Base-by-base conservation (phyloP, 2,113 vertebrate species). In the Podilymbus podiceps region DNA sequence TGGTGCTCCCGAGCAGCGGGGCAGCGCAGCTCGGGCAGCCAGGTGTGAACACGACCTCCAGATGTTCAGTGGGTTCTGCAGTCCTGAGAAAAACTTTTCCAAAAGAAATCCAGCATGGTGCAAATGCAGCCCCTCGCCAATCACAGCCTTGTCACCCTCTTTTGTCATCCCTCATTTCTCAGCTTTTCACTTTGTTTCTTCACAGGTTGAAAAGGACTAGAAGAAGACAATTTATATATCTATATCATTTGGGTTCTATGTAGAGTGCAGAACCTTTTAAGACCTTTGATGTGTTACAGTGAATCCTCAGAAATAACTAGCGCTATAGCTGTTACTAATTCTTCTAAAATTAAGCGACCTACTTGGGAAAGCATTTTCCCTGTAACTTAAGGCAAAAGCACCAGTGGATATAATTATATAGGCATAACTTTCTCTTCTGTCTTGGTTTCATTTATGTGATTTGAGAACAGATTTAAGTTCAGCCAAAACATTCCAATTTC, bases 311-410 rank as follows among this genome's bases (percentile, higher is more conserved):
- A 64, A 93, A 93, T 62, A 95, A 92, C 58, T 19, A 56, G 31
- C 63, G 44, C 87, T 76, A 89, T 76, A 89, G 24, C 33, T 95
- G 56, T 78, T 90, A 78, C 16, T 77, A 95, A 88, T 96, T 94
- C 60, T 64, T 75, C 77, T 85, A 83, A 88, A 95, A 95, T 91
- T 82, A 94, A 96, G 78, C 25, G 6, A 85, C 30, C 58, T 69
- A 79, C 66, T 85, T 94, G 81, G 31, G 28, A 96, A 96, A 91
- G 66, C 35, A 55, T 89, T 93, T 85, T 79, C 74, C n/a, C 35
- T 73, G 56, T 88, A 94, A 96, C 67, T 91, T 82, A 75, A 91
- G 69, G 24, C 62, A 89, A 60, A 52, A 88, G 46, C 15, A 42
- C 42, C 89, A 96, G 88, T 66, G 35, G 53, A 83, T 96, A 58